Evolutionary conservation across 2,888 invertebrate genomes (phyloP).

Genomic region (Blera fallax): DNA sequence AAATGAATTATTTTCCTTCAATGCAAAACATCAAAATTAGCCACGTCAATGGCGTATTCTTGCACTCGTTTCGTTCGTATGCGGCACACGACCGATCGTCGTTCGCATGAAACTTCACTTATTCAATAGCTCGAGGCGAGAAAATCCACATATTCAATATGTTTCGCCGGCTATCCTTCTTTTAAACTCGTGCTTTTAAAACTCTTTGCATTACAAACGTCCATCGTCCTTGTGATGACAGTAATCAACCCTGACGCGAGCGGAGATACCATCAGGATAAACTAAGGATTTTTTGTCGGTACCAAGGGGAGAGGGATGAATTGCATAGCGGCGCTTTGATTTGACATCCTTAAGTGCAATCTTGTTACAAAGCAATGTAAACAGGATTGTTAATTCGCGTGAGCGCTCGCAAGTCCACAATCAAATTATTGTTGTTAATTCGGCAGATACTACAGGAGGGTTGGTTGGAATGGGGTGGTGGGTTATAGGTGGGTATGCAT

Average conservation of each 20-base stretch:
- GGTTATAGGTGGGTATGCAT: slow-evolving; percentile 45
- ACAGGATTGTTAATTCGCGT: slow-evolving; percentile 79
- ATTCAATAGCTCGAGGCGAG: slow-evolving; percentile 79
- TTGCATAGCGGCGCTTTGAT: slow-evolving; percentile 58
- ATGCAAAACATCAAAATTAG: slow-evolving; percentile 80
- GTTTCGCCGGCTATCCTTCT: slow-evolving; percentile 55
- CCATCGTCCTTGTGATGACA: slow-evolving; percentile 77
- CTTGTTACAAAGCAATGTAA: slow-evolving; percentile 81
- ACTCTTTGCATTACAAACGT: slow-evolving; percentile 61
- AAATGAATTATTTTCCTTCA: slow-evolving; percentile 81
- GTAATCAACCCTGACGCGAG: slow-evolving; percentile 79
- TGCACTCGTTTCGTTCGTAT: slow-evolving; percentile 47
- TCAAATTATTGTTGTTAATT: slow-evolving; percentile 81
- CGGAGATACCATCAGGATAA: slow-evolving; percentile 70
- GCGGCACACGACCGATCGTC: slow-evolving; percentile 75
- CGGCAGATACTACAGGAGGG: slow-evolving; percentile 72
- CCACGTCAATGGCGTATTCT: slow-evolving; percentile 77
- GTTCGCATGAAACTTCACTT: slow-evolving; percentile 66
- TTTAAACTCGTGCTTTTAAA: neutral
- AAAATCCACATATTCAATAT: slow-evolving; percentile 77
- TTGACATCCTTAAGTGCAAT: slow-evolving; percentile 81
- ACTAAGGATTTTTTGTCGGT: neutral
- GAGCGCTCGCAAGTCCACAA: slow-evolving; percentile 76
- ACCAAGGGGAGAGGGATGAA: neutral
- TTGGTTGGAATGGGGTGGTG: slow-evolving; percentile 69